These are phyloP conservation scores for Siniperca scherzeri DNA, from an alignment of 2,797 vertebrate genomes.

Conservation along the genomic window DNA sequence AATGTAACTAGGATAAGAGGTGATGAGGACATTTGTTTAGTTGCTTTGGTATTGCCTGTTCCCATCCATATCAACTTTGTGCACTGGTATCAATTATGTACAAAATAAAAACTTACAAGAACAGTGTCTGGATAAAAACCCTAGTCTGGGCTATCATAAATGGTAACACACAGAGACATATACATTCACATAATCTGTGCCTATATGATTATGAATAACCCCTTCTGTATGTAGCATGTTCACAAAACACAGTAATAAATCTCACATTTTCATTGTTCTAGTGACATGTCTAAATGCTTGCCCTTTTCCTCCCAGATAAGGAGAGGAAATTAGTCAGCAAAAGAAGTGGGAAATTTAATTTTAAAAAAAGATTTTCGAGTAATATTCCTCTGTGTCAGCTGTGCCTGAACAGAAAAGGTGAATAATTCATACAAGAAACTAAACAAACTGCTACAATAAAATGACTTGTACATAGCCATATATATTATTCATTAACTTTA, in stretches of 20 bases:
- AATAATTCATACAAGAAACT: conserved; percentile 31
- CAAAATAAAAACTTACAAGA: neutral
- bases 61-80: neutral
- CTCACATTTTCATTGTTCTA: conserved; percentile 26
- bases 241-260: conserved; percentile 37
- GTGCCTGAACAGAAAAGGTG: neutral
- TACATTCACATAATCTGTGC: neutral
- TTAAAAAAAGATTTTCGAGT: neutral
- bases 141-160: neutral
- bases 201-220: neutral
- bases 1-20: conserved; percentile 5
- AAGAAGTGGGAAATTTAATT: conserved; percentile 33
- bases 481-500: conserved; percentile 1
- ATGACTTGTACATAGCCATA: neutral
- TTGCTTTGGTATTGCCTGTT: neutral
- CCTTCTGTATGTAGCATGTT: neutral
- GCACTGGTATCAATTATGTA: neutral
- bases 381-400: neutral
- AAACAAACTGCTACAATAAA: neutral
- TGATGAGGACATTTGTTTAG: neutral
- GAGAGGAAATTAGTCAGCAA: conserved; percentile 61
- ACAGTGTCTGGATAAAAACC: neutral
- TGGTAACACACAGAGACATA: neutral
- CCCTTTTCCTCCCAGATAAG: conserved; percentile 43
- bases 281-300: conserved; percentile 24